Conservation (phyloP, 1,140 invertebrate genomes). For the Zaprionus vittiger region DNA sequence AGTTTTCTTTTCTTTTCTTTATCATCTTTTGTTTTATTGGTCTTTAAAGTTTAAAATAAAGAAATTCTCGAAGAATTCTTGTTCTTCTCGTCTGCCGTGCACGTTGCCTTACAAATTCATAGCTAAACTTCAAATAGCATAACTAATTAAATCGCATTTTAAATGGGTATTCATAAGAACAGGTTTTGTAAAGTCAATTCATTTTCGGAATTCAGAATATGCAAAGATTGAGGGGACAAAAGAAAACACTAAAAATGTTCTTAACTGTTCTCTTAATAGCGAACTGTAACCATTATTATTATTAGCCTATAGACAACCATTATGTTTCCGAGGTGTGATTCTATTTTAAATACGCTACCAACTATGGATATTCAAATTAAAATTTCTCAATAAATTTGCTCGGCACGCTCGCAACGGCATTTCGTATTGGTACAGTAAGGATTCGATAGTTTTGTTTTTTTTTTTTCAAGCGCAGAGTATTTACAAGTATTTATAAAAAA, state of each 20-base stretch:
- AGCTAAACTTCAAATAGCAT: not conserved
- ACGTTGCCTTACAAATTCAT: slow-evolving; percentile 31
- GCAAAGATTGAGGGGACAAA: slow-evolving; percentile 2
- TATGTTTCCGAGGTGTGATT: slow-evolving; percentile 31
- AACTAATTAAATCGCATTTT: not conserved
- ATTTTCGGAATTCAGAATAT: not conserved
- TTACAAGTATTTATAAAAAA: slow-evolving; percentile 49
- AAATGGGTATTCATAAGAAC: not conserved
- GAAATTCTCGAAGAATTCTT: slow-evolving; percentile 12
- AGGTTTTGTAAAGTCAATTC: not conserved
- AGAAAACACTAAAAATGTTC: not conserved
- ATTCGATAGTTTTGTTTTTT: slow-evolving; percentile 18
- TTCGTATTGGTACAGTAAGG: slow-evolving; percentile 38
- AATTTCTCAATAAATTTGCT: slow-evolving; percentile 30
- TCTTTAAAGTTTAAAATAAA: slow-evolving; percentile 15
- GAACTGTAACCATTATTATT: slow-evolving; percentile 59
- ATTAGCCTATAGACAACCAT: slow-evolving; percentile 61
- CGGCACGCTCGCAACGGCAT: slow-evolving; percentile 30
- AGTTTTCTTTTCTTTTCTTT: slow-evolving; percentile 13
- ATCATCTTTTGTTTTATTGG: slow-evolving; percentile 36
- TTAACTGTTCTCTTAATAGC: slow-evolving; percentile 44
- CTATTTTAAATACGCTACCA: slow-evolving; percentile 31
- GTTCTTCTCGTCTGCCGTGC: not conserved
- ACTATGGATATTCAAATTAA: not conserved
- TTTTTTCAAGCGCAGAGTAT: slow-evolving; percentile 35